Percentiles rank a stretch among this genome's conserved stretches.
phyloP scores from a whole-genome alignment of 2,113 vertebrate species.

The Anhinga rufa region DNA sequence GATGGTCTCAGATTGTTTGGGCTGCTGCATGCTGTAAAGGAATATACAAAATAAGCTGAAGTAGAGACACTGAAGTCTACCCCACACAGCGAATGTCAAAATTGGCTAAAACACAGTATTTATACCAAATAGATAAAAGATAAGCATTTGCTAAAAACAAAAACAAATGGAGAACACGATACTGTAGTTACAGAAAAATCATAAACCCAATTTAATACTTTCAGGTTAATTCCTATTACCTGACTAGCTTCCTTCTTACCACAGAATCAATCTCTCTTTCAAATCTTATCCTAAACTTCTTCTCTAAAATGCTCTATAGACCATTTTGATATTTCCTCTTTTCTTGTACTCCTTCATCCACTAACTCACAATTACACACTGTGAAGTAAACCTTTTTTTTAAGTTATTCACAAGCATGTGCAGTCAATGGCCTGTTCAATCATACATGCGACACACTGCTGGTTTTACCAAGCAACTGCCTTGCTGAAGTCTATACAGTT shows the following conservation, averaged over 20 bases:
- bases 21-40: constrained; percentile 46
- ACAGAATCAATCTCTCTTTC: not conserved
- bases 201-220: not conserved
- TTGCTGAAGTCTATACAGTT: not conserved
- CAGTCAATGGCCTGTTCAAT: not conserved
- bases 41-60: not conserved
- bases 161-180: not conserved
- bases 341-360: not conserved
- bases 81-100: not conserved
- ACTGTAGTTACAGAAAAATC: not conserved
- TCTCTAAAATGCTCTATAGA: not conserved
- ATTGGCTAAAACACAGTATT: not conserved
- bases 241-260: not conserved
- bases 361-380: not conserved
- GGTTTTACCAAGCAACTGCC: not conserved
- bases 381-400: not conserved
- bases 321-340: not conserved
- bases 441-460: not conserved
- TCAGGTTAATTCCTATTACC: not conserved
- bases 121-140: not conserved
- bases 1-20: constrained; percentile 13
- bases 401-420: not conserved
- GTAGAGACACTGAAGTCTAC: not conserved
- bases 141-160: not conserved
- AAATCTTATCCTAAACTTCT: not conserved